phyloP scores from a whole-genome alignment of 2,888 invertebrate species.

The Ornithoptera priamus region DNA sequence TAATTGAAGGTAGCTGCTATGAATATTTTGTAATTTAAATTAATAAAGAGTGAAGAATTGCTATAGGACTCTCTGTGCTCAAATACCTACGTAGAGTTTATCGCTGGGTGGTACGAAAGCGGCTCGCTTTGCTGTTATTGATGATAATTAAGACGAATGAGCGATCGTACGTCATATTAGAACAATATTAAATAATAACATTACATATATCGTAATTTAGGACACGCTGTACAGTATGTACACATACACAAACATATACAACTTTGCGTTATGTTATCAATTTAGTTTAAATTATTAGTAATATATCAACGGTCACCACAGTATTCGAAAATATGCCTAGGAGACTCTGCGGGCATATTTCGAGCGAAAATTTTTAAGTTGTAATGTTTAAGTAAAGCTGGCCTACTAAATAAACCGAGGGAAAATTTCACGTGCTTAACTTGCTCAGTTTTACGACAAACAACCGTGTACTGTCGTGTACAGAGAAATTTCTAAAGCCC shows the following conservation, averaged over 20 bases:
- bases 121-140: conserved; percentile 27
- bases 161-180: conserved; percentile 14
- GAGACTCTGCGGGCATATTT: not conserved
- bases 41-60: not conserved
- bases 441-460: conserved; percentile 20
- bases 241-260: too few species aligned
- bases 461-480: conserved; percentile 13
- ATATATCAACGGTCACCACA: too few species aligned
- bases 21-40: not conserved
- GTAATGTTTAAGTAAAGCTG: conserved; percentile 10
- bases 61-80: conserved; percentile 4
- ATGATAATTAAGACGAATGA: conserved; percentile 26
- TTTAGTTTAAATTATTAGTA: too few species aligned
- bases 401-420: conserved; percentile 23
- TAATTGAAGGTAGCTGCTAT: too few species aligned
- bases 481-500: conserved; percentile 19
- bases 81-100: conserved; percentile 11
- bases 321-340: not conserved
- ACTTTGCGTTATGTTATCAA: too few species aligned
- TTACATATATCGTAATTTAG: not conserved
- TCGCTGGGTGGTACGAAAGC: conserved; percentile 17
- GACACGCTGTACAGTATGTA: not conserved
- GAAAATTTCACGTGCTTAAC: conserved; percentile 18
- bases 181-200: conserved; percentile 12
- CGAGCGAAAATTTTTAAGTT: not conserved